phyloP scores from a whole-genome alignment of 2,888 invertebrate genomes.

The Diploptera punctata region DNA sequence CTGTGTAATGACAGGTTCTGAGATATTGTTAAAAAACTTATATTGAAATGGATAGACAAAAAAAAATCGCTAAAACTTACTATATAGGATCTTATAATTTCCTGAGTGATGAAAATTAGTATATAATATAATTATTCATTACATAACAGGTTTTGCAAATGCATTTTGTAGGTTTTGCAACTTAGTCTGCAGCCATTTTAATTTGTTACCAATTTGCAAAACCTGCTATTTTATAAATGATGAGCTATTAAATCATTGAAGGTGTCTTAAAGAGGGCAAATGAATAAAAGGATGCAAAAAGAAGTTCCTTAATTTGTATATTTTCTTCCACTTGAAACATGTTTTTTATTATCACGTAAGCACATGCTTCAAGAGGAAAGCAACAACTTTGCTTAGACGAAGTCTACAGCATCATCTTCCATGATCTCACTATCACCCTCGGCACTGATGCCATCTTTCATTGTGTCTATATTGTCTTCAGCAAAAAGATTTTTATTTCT shows the following conservation, averaged over 20 bases:
- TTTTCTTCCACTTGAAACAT: neutral
- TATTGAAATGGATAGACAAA: neutral
- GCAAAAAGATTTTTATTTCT: no score
- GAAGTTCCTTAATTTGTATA: neutral
- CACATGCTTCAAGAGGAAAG: neutral
- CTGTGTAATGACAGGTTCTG: neutral
- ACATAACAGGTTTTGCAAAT: neutral
- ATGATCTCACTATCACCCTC: neutral
- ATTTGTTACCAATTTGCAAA: neutral
- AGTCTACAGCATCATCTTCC: neutral
- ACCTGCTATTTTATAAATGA: neutral
- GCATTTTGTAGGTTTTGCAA: neutral
- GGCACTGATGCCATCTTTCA: neutral
- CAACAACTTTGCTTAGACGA: neutral
- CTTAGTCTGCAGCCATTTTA: neutral
- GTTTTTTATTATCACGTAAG: neutral
- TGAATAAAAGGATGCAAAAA: neutral
- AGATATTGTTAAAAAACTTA: neutral
- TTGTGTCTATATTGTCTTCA: neutral
- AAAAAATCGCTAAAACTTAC: conserved; percentile 27
- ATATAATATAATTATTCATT: neutral
- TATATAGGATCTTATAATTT: neutral
- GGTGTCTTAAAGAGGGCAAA: neutral
- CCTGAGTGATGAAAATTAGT: neutral
- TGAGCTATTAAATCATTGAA: neutral